These are phyloP conservation scores for Drosophila oshimai DNA, from an alignment of 1,140 invertebrate genomes.

Conservation along the genomic window DNA sequence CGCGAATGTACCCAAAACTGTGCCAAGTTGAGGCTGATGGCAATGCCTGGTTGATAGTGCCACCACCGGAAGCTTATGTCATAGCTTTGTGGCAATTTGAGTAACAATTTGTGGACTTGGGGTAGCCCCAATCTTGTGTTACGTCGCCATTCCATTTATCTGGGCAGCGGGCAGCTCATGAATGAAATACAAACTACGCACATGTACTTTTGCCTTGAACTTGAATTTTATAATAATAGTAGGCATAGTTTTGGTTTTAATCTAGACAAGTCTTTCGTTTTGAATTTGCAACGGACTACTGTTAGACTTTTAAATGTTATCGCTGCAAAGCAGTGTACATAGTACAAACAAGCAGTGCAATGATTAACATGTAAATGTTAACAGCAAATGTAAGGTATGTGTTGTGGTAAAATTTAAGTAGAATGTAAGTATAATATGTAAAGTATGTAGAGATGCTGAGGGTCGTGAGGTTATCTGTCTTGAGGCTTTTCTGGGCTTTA, in stretches of 20 bases:
- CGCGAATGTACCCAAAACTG: slow-evolving; percentile 26
- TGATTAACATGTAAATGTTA: no score
- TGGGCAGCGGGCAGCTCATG: background rate
- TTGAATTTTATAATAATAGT: slow-evolving; percentile 8
- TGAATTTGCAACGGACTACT: background rate
- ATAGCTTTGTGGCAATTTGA: slow-evolving; percentile 31
- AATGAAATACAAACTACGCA: slow-evolving; percentile 12
- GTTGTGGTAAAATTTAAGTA: no score
- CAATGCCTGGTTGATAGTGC: slow-evolving; percentile 9
- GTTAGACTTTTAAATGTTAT: background rate
- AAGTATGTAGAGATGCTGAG: no score
- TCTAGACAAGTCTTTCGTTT: background rate
- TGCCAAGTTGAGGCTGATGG: slow-evolving; percentile 57
- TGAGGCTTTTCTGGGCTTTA: no score
- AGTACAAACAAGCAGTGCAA: background rate
- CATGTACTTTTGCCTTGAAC: slow-evolving; percentile 28
- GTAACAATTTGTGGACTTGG: slow-evolving; percentile 18
- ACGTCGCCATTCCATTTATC: slow-evolving; percentile 49
- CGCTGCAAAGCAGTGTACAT: background rate
- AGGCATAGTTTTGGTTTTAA: background rate
- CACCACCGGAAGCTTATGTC: slow-evolving; percentile 23
- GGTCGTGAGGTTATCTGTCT: no score
- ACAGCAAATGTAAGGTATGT: no score
- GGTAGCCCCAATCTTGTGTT: slow-evolving; percentile 1
- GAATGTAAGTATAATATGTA: no score